These are phyloP conservation scores for Amblyjoppa fuscipennis DNA, from an alignment of 2,888 invertebrate genomes.

Conservation along the genomic window DNA sequence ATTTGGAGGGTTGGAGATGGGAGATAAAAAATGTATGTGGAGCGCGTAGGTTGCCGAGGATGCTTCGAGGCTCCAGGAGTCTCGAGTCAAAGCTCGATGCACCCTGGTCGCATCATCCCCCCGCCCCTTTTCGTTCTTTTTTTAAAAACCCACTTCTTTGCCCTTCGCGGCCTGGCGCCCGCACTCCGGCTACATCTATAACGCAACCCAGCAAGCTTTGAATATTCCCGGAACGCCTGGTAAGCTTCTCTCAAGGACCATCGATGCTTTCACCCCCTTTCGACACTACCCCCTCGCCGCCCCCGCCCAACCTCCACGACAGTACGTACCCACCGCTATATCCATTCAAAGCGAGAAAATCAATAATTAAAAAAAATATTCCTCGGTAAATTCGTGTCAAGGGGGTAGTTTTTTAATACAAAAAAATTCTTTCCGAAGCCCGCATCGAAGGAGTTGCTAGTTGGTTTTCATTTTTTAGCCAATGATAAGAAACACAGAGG, in stretches of 20 bases:
- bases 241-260: conserved; percentile 81
- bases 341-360: conserved; percentile 30
- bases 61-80: conserved; percentile 36
- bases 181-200: conserved; percentile 8
- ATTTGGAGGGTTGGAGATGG: conserved; percentile 50
- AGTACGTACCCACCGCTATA: conserved; percentile 18
- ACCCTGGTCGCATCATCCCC: conserved; percentile 24
- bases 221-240: conserved; percentile 79
- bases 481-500: too few species aligned
- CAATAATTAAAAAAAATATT: conserved; percentile 31
- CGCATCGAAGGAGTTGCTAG: not conserved
- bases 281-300: conserved; percentile 14
- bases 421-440: not conserved
- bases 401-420: not conserved
- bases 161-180: conserved; percentile 9
- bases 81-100: conserved; percentile 41
- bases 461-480: not conserved
- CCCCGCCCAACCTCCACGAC: conserved; percentile 1
- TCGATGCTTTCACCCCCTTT: conserved; percentile 78
- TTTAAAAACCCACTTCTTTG: conserved; percentile 6
- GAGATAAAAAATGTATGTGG: conserved; percentile 79
- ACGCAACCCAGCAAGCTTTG: conserved; percentile 57
- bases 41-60: conserved; percentile 68
- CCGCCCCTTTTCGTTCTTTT: conserved; percentile 2
- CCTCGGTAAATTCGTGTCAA: not conserved